Evolutionary conservation across 1,140 invertebrate species (phyloP), one percentile per base, ranked within the genome.

Genomic region (Euschistus heros): DNA sequence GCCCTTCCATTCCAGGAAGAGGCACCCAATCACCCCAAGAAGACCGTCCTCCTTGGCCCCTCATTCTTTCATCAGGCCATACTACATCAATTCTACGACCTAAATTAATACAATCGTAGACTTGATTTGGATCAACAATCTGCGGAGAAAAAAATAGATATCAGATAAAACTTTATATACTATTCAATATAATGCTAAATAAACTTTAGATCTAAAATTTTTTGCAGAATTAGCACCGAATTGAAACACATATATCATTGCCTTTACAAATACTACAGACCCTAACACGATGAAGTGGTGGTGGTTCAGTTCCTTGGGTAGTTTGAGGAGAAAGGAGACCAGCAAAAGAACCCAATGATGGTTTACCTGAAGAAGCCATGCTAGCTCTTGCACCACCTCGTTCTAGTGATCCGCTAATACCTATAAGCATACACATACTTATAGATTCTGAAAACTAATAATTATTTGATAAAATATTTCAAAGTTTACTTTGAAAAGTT

Each of bases 11-110:
- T 1, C 92, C 92, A 50, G 85, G 83, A 67, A 86, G 82, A 0
- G 93, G 93, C 63, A 88, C 80, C 93, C 93, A 97, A 68, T 88
- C 85, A 54, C 87, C 86, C 93, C 93, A 96, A 68, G 83, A 84
- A 57, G 86, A 87, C 65, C 90, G 81, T 0, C 93, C 92, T 0
- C 93, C 93, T 69, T 85, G 82, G 64, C 83, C 82, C 66, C 91
- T 77, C 86, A 94, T 92, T 57, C 84, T 83, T 70, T 94, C 91
- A 71, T 88, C 88, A 0, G 94, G 93, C 93, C 94, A 96, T 54
- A 87, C 82, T 0, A 95, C 91, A 74, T 95, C 92, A 60, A 94
- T 92, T 62, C 90, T 79, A 60, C 91, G 79, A 20, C 90, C 90
- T 63, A 93, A 77, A 75, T 97, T 95, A 47, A 96, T 88, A 62